These are phyloP conservation scores for Leptobrachium leishanense DNA, from an alignment of 2,113 vertebrate genomes.

Conservation along the genomic window DNA sequence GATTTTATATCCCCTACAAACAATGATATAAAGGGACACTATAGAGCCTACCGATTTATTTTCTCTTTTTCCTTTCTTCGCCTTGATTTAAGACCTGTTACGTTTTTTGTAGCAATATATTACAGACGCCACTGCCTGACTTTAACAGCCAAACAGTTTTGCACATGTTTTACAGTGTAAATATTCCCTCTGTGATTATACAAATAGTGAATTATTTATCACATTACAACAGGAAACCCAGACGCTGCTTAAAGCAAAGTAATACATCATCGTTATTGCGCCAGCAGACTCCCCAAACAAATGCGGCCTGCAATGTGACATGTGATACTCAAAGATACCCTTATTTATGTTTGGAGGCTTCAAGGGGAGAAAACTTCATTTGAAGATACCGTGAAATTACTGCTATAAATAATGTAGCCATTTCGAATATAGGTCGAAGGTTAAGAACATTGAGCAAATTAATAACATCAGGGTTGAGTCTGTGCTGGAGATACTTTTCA, in stretches of 20 bases:
- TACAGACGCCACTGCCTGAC: conserved; percentile 29
- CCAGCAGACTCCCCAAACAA: conserved; percentile 18
- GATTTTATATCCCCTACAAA: conserved; percentile 54
- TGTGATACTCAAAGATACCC: conserved; percentile 1
- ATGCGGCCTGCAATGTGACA: conserved; percentile 21
- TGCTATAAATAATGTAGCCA: neutral
- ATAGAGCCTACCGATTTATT: conserved; percentile 55
- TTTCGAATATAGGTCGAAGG: neutral
- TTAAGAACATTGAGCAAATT: neutral
- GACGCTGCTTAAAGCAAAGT: conserved; percentile 38
- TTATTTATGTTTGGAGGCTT: conserved; percentile 14
- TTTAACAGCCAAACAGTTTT: conserved; percentile 24
- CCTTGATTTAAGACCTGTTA: conserved; percentile 56
- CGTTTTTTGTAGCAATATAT: conserved; percentile 52
- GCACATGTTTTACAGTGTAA: conserved; percentile 32
- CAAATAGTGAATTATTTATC: conserved; percentile 51
- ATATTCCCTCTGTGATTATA: conserved; percentile 38
- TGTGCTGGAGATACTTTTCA: too few relatives aligned
- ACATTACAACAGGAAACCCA: conserved; percentile 45
- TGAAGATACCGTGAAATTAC: conserved; percentile 18
- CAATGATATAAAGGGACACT: conserved; percentile 52
- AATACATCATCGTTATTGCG: conserved; percentile 49
- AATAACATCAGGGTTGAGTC: neutral
- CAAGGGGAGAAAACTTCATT: neutral
- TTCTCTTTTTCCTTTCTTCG: conserved; percentile 39